phyloP scores from a whole-genome alignment of 2,113 vertebrate species.

The Nesospiza acunhae region DNA sequence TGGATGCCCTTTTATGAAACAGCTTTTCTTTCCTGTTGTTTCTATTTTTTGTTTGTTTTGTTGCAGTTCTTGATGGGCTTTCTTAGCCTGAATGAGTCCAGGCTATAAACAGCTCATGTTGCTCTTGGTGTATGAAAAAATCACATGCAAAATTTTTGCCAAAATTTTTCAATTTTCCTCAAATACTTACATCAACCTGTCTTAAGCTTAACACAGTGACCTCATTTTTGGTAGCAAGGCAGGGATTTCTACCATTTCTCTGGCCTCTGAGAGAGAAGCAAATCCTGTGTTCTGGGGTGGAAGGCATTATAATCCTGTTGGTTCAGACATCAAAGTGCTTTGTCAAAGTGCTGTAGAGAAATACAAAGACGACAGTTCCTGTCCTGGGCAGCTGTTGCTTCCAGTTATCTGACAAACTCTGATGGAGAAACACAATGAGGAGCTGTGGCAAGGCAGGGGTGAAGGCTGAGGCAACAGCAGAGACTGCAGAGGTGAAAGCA shows the following conservation, averaged over 20 bases:
- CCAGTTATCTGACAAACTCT: background rate
- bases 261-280: background rate
- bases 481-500: background rate
- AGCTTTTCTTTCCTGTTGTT: background rate
- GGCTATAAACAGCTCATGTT: background rate
- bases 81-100: background rate
- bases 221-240: background rate
- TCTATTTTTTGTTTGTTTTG: background rate
- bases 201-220: background rate
- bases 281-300: background rate
- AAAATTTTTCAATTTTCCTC: background rate
- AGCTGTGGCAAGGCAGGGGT: background rate
- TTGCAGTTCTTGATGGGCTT: background rate
- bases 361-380: background rate
- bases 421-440: background rate
- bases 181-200: background rate
- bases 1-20: background rate
- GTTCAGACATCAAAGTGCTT: background rate
- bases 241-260: background rate
- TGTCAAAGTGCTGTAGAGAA: background rate
- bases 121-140: background rate
- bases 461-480: background rate
- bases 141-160: background rate
- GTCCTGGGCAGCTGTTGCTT: background rate
- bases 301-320: slow-evolving; percentile 1